Evolutionary conservation across 2,797 vertebrate genomes (phyloP).

Genomic region (Urophycis tenuis): DNA sequence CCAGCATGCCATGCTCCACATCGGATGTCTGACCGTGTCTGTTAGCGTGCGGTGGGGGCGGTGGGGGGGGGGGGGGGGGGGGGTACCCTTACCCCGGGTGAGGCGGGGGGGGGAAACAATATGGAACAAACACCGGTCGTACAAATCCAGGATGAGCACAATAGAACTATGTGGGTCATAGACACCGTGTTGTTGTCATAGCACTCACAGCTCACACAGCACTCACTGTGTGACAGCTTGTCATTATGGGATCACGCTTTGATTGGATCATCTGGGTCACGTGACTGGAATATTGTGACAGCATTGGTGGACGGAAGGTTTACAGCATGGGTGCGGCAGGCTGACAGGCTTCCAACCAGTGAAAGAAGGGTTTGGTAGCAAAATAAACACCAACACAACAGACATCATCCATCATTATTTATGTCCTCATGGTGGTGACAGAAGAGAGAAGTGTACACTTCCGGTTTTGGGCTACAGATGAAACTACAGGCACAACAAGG

Average conservation of each 20-base stretch:
- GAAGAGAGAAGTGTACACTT: background rate
- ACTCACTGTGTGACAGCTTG: background rate
- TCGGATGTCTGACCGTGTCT: constrained; percentile 32
- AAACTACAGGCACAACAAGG: background rate
- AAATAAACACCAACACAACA: background rate
- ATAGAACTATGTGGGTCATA: constrained; percentile 46
- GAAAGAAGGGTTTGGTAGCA: background rate
- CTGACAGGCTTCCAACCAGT: background rate
- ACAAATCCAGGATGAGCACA: constrained; percentile 20
- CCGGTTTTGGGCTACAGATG: background rate
- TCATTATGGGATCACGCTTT: constrained; percentile 20
- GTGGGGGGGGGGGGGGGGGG: background rate
- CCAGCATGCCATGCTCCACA: constrained; percentile 7
- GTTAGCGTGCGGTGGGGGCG: constrained; percentile 5
- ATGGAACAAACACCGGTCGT: constrained; percentile 3
- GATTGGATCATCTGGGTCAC: constrained; percentile 17
- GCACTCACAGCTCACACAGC: constrained; percentile 28
- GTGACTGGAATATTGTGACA: background rate
- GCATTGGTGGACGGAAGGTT: constrained; percentile 6
- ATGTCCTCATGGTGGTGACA: background rate
- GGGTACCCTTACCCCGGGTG: too few species aligned
- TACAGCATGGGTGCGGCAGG: background rate
- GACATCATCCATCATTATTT: background rate
- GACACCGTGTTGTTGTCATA: constrained; percentile 12
- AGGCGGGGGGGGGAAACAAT: constrained; percentile 27